A percentile compares a stretch with the other conserved stretches of the same genome.
Evolutionary conservation across 2,797 vertebrate species (phyloP).

Genomic region (Chanos chanos): DNA sequence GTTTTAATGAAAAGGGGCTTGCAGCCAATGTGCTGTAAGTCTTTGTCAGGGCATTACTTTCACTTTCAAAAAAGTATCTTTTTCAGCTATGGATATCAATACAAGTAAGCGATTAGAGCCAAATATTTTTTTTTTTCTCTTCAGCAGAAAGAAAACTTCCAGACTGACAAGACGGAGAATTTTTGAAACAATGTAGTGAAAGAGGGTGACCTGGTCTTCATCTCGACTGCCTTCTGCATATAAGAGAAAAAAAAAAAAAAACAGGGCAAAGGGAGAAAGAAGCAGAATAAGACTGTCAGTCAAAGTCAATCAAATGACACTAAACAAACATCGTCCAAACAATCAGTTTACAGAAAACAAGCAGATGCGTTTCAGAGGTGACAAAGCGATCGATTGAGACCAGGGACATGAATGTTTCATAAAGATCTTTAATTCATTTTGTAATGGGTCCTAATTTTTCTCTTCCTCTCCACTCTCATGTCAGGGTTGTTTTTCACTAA

Average conservation of each 20-base stretch:
- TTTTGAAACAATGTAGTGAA: constrained; percentile 23
- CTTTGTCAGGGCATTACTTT: too few species aligned
- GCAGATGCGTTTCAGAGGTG: background rate
- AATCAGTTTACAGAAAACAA: constrained; percentile 22
- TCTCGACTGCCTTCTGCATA: constrained; percentile 86
- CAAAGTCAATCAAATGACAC: background rate
- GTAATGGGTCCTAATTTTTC: constrained; percentile 54
- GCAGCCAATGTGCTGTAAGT: too few species aligned
- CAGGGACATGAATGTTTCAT: constrained; percentile 60
- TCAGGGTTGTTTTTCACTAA: constrained; percentile 44
- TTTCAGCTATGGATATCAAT: too few species aligned
- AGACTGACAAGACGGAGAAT: constrained; percentile 1
- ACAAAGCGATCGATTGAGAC: constrained; percentile 34
- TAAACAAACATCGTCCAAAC: constrained; percentile 11
- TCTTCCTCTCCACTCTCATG: constrained; percentile 46
- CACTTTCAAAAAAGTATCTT: too few species aligned
- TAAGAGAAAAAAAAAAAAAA: constrained; percentile 47
- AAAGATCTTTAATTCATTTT: constrained; percentile 61
- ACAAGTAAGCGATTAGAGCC: too few species aligned
- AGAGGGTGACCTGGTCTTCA: constrained; percentile 83
- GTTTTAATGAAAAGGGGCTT: too few species aligned
- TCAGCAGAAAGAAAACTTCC: too few species aligned
- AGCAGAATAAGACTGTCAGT: background rate
- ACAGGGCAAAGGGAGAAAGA: constrained; percentile 4
- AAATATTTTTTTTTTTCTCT: too few species aligned